Conservation (phyloP, 2,888 invertebrate species). For the Caenorhabditis sinica region DNA sequence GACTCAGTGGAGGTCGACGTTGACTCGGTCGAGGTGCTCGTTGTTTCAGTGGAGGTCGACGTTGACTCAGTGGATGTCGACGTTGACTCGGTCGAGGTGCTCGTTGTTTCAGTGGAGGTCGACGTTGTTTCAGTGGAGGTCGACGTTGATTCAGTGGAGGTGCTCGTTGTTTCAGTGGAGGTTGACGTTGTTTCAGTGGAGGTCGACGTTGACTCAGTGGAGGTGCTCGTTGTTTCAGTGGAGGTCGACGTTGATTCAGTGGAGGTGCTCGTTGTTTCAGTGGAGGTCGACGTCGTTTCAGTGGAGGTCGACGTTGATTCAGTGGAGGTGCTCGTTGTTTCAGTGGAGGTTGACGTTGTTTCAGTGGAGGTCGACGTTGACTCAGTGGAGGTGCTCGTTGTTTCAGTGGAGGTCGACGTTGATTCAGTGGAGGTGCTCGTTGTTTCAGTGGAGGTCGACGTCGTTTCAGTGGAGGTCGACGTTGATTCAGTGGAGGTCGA, state of each 20-base stretch:
- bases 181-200: constrained; percentile 16
- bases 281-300: constrained; percentile 15
- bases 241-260: constrained; percentile 41
- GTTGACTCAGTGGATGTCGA: constrained; percentile 33
- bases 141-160: constrained; percentile 34
- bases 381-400: constrained; percentile 34
- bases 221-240: constrained; percentile 23
- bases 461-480: constrained; percentile 24
- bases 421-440: constrained; percentile 48
- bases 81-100: constrained; percentile 41
- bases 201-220: constrained; percentile 38
- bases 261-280: constrained; percentile 9
- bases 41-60: constrained; percentile 28
- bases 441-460: too few relatives aligned
- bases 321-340: constrained; percentile 15
- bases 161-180: constrained; percentile 22
- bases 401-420: constrained; percentile 35
- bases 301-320: constrained; percentile 28
- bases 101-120: constrained; percentile 54
- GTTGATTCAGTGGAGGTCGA: constrained; percentile 29
- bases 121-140: constrained; percentile 28
- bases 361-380: constrained; percentile 27
- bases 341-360: constrained; percentile 15
- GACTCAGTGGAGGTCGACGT: constrained; percentile 24
- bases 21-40: constrained; percentile 26